Percentiles rank a stretch among this genome's conserved stretches.
Conservation (phyloP, 2,888 invertebrate species). For the Pogonocherus hispidulus region DNA sequence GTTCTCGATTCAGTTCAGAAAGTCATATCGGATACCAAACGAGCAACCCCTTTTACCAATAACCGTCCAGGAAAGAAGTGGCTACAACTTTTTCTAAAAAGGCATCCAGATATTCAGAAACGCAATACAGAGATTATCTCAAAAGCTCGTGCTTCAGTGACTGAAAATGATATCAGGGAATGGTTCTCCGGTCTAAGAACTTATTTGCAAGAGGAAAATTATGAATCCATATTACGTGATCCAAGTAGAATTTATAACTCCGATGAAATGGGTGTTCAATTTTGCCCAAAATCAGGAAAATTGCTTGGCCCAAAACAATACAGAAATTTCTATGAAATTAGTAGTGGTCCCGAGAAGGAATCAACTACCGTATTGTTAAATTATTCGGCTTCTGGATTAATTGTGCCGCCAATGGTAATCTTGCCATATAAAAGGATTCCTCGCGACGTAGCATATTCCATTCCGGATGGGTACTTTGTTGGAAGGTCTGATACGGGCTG, state of each 20-base stretch:
- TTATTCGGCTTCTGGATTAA: not conserved
- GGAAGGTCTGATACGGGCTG: conserved; percentile 36
- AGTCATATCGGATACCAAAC: too few relatives aligned
- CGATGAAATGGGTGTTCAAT: conserved; percentile 44
- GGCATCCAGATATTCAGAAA: conserved; percentile 7
- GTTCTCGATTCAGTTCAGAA: too few relatives aligned
- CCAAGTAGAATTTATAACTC: conserved; percentile 30
- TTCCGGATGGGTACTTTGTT: conserved; percentile 46
- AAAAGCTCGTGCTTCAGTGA: conserved; percentile 24
- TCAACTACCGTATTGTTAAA: not conserved
- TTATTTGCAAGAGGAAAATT: not conserved
- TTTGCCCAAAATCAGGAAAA: conserved; percentile 40
- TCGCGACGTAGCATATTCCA: conserved; percentile 38
- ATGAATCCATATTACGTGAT: conserved; percentile 1
- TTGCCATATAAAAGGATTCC: conserved; percentile 18
- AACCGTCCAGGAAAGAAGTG: conserved; percentile 18
- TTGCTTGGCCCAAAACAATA: conserved; percentile 9
- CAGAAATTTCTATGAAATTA: conserved; percentile 32
- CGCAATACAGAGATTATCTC: conserved; percentile 18
- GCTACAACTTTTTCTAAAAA: conserved; percentile 23
- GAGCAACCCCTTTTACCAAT: conserved; percentile 15
- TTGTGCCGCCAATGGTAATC: not conserved
- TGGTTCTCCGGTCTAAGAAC: conserved; percentile 19
- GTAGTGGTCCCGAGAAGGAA: conserved; percentile 21
- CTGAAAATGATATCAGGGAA: conserved; percentile 9